phyloP scores from a whole-genome alignment of 2,113 vertebrate species.

The Mola mola region DNA sequence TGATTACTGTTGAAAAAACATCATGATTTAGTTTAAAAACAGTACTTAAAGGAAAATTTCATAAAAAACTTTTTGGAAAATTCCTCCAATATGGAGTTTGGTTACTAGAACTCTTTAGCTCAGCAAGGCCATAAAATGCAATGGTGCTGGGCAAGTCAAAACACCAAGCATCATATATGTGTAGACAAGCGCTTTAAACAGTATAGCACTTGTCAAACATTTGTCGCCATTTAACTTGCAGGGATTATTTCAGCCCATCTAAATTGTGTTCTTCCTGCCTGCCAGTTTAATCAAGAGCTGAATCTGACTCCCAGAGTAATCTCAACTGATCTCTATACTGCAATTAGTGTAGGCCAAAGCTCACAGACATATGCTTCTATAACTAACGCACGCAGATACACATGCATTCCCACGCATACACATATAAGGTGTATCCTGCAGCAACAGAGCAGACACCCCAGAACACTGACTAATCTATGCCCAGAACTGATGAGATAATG shows the following conservation, averaged over 20 bases:
- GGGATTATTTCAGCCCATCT: conserved; percentile 27
- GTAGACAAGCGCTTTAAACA: too few relatives aligned
- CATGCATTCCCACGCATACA: neutral
- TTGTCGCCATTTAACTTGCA: neutral
- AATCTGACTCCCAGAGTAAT: conserved; percentile 23
- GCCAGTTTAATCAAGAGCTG: conserved; percentile 49
- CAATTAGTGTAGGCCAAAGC: conserved; percentile 52
- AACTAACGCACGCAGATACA: conserved; percentile 27
- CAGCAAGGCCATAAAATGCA: too few relatives aligned
- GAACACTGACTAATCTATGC: neutral
- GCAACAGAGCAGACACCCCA: neutral
- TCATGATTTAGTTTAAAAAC: too few relatives aligned
- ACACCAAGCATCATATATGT: too few relatives aligned
- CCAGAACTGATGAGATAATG: conserved; percentile 17
- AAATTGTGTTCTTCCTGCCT: neutral
- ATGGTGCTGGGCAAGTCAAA: too few relatives aligned
- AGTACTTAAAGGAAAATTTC: too few relatives aligned
- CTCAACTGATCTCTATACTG: conserved; percentile 39
- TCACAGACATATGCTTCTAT: conserved; percentile 42
- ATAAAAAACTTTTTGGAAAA: too few relatives aligned
- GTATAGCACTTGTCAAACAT: neutral
- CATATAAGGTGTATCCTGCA: neutral
- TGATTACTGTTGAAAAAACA: too few relatives aligned
- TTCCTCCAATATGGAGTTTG: too few relatives aligned
- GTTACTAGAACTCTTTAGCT: too few relatives aligned